These are phyloP conservation scores for Drosophila vallismaia DNA, from an alignment of 2,888 invertebrate species.

Conservation along the genomic window DNA sequence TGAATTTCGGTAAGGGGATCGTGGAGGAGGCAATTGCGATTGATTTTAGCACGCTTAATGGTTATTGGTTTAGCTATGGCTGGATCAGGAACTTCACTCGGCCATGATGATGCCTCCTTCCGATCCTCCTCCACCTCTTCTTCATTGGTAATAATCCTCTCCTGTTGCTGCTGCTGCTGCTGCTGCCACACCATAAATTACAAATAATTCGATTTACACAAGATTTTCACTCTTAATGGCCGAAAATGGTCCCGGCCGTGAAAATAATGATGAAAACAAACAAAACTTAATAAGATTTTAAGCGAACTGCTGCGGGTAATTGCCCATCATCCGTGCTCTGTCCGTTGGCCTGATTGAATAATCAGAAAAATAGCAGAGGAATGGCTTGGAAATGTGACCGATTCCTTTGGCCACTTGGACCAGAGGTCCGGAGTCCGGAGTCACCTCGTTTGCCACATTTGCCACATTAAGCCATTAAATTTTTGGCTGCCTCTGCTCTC, in stretches of 20 bases:
- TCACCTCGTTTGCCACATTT: conserved; percentile 54
- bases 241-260: conserved; percentile 77
- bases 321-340: conserved; percentile 26
- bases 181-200: conserved; percentile 81
- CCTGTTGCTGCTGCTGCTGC: conserved; percentile 41
- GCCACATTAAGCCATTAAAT: conserved; percentile 70
- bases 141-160: conserved; percentile 73
- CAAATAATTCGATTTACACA: conserved; percentile 83
- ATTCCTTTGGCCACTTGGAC: conserved; percentile 18
- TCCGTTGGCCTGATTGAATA: conserved; percentile 35
- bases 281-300: conserved; percentile 82
- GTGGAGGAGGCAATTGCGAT: conserved; percentile 56
- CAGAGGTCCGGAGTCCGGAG: conserved; percentile 1
- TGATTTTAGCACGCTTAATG: conserved; percentile 80
- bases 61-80: conserved; percentile 76
- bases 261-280: conserved; percentile 81
- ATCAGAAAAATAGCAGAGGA: conserved; percentile 30
- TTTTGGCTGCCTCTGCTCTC: conserved; percentile 53
- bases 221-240: conserved; percentile 79
- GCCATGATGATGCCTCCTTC: conserved; percentile 26
- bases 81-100: conserved; percentile 36
- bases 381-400: conserved; percentile 31
- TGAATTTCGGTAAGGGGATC: conserved; percentile 24
- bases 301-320: conserved; percentile 67
- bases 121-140: neutral